Percentiles rank a stretch among this genome's conserved stretches.
These are phyloP conservation scores for Drosophila nigricruria DNA, from an alignment of 2,888 invertebrate genomes.

Conservation along the genomic window DNA sequence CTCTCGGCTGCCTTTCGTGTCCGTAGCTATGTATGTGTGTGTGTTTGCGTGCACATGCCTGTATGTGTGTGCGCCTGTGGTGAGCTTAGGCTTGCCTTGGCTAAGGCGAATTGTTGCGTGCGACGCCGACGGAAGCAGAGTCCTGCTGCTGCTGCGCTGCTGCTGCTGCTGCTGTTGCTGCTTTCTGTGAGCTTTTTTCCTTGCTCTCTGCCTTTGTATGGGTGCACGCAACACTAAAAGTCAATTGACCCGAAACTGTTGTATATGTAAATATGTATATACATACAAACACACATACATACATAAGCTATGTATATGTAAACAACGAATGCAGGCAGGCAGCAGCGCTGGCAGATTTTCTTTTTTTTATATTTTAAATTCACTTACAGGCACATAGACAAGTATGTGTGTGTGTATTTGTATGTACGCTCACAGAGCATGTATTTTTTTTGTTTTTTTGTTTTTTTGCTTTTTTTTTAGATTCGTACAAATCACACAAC, in stretches of 20 bases:
- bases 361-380: constrained; percentile 38
- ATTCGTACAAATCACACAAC: constrained; percentile 30
- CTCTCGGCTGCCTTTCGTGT: constrained; percentile 18
- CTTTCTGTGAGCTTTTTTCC: constrained; percentile 67
- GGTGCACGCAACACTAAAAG: constrained; percentile 74
- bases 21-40: constrained; percentile 21
- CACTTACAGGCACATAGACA: constrained; percentile 27
- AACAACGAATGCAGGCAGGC: constrained; percentile 38
- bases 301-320: constrained; percentile 7
- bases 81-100: constrained; percentile 65
- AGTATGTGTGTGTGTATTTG: background rate
- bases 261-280: constrained; percentile 28
- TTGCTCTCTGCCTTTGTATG: constrained; percentile 53
- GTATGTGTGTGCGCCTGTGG: constrained; percentile 36
- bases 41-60: constrained; percentile 22
- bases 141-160: constrained; percentile 41
- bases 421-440: background rate
- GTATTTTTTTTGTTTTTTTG: background rate
- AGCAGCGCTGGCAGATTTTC: constrained; percentile 36
- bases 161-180: constrained; percentile 35
- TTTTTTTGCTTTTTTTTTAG: constrained; percentile 21
- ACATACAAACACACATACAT: background rate
- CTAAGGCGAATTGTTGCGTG: constrained; percentile 76
- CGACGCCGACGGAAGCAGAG: constrained; percentile 54
- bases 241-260: constrained; percentile 77